Base-by-base conservation (phyloP, 2,797 vertebrate species). In the Bovichtus variegatus region DNA sequence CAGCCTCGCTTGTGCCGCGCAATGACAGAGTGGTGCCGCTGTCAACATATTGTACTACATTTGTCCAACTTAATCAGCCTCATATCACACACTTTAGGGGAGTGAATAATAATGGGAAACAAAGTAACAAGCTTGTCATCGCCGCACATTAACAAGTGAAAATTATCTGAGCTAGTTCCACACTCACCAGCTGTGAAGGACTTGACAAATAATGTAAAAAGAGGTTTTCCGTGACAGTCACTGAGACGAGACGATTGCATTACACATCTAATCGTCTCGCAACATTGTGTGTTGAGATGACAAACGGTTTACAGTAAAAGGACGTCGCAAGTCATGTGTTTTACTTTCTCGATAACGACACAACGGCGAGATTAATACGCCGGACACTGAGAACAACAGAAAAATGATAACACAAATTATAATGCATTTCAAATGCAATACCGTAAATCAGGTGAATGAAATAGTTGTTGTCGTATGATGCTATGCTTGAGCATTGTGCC, bases 21-120 rank as follows among this genome's bases (percentile, higher is more conserved):
- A 74, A 68, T 59, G 75, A 74, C 72, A 78, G 72, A 83, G 84
- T 64, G 79, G 71, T 63, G 64, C 83, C 71, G 62, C 80, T 85
- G 84, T 88, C 84, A 85, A 85, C 80, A 74, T 70, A 83, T 49
- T 78, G 67, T 58, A 54, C 78, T 40, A 23, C 65, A 76, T 71
- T 78, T 49, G 81, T 87, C 76, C 78, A 81, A 74, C 60, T 74
- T 47, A 80, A 89, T 89, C 82, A 89, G 76, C 78, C 71, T 90
- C 81, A 80, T 54, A 29, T 43, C 31, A 11, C 61, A 55, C 44
- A 78, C 25, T 68, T 70, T 25, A 59, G 51, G 69, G 78, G 29
- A 77, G 59, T 40, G 74, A 84, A 82, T 51, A 62, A 78, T 78
- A 78, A 86, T 36, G 65, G 80, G 59, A 71, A 83, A 80, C 60